A percentile compares a stretch with the other conserved stretches of the same genome.
phyloP scores from a whole-genome alignment of 2,113 vertebrate genomes.

The Marcusenius ussheri region DNA sequence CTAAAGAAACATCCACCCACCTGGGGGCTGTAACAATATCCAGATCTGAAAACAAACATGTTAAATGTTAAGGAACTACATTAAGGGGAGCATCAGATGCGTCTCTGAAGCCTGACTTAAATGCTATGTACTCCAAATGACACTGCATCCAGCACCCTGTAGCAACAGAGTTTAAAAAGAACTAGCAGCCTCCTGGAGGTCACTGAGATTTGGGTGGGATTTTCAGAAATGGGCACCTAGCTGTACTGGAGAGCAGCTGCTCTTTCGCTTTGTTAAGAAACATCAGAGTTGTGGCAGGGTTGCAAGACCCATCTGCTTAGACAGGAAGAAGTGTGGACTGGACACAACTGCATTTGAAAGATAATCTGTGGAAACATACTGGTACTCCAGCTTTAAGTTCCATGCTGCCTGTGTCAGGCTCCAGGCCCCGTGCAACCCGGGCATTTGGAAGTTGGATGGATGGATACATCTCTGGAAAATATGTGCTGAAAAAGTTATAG shows the following conservation, averaged over 20 bases:
- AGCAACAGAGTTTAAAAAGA: neutral
- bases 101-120: neutral
- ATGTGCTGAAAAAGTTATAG: neutral
- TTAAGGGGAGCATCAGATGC: neutral
- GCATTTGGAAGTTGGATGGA: neutral
- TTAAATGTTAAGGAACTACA: neutral
- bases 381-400: neutral
- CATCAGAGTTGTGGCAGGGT: neutral
- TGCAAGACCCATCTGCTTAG: neutral
- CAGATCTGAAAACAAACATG: neutral
- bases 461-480: neutral
- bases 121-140: neutral
- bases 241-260: neutral
- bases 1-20: neutral
- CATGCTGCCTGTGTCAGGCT: neutral
- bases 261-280: neutral
- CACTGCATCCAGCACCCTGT: neutral
- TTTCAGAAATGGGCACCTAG: neutral
- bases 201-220: neutral
- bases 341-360: neutral
- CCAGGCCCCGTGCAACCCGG: neutral
- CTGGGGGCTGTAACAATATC: neutral
- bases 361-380: neutral
- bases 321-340: neutral
- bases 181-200: neutral